Base-by-base conservation (phyloP, 2,797 vertebrate genomes). In the Hybognathus amarus region DNA sequence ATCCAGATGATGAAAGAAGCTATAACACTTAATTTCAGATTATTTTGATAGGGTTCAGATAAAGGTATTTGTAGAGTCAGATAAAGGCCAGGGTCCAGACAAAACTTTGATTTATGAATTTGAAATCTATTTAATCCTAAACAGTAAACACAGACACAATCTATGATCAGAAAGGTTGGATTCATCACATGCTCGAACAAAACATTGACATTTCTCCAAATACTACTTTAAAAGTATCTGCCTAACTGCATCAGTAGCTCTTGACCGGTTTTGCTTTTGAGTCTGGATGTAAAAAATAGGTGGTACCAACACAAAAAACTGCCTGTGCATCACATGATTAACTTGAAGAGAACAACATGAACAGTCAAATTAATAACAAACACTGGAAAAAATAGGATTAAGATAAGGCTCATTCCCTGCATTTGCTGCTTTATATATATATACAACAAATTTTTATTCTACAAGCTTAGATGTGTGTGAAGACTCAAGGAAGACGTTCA, bases 341-440 rank as follows among this genome's bases (percentile, higher is more conserved):
- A 66, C 20, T 52, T 42, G 17, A 78, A 68, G 22, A n/a, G 42
- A 67, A 54, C 50, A 61, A 70, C 74, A 84, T 54, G 10, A 2
- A 12, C 15, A 24, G 27, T 77, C 59, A 66, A 52, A 71, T 74
- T 66, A 61, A 73, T 38, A 81, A 79, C 79, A 85, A 82, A 82
- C 69, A 10, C 79, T 33, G 73, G 77, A 87, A 87, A 87, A 87
- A 88, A 71, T 20, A 70, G 67, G 80, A 84, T 85, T 73, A 76
- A 27, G 73, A 75, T 84, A 76, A 77, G 56, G 10, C 30, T 63
- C 74, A 78, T 59, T 36, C 71, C 36, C 80, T 84, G 71, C 13
- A 76, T 68, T 59, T 30, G 66, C 18, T 54, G 68, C 27, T 73
- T 18, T 6, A 50, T 83, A 83, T 54, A 3, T 33, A 33, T 3